Conservation (phyloP, 1,140 invertebrate genomes). For the Episyrphus balteatus region DNA sequence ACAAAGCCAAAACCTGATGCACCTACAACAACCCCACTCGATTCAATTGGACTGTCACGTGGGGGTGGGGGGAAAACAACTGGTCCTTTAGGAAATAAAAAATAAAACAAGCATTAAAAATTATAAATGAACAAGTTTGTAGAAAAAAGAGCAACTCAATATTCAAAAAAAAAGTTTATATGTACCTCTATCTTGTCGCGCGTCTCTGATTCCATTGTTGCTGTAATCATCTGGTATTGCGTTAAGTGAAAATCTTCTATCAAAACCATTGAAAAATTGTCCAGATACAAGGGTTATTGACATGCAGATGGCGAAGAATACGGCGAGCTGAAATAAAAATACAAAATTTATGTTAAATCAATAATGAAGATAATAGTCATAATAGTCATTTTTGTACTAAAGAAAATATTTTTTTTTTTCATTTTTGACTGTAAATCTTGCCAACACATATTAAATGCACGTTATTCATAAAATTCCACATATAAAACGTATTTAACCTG, state of each 20-base stretch:
- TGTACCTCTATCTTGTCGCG: constrained; percentile 32
- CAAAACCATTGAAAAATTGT: constrained; percentile 23
- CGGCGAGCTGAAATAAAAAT: constrained; percentile 24
- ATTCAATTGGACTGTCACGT: constrained; percentile 30
- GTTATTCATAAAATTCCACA: no score
- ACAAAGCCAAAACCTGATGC: constrained; percentile 36
- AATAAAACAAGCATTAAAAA: constrained; percentile 1
- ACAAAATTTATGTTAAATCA: no score
- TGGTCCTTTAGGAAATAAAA: constrained; percentile 18
- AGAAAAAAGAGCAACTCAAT: background rate
- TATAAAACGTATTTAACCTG: no score
- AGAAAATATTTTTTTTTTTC: no score
- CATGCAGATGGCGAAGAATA: constrained; percentile 25
- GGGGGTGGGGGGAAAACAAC: constrained; percentile 35
- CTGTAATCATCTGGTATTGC: constrained; percentile 17
- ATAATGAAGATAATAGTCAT: no score
- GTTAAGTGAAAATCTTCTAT: constrained; percentile 21
- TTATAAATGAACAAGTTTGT: background rate
- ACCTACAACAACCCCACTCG: constrained; percentile 34
- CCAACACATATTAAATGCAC: no score
- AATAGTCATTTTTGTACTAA: no score
- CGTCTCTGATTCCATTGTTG: constrained; percentile 27
- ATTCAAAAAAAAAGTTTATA: background rate
- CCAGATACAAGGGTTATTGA: constrained; percentile 25
- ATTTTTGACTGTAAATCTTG: no score